Percentiles rank a stretch among this genome's conserved stretches.
These are phyloP conservation scores for Numenius phaeopus DNA, from an alignment of 2,797 vertebrate genomes.

Conservation along the genomic window DNA sequence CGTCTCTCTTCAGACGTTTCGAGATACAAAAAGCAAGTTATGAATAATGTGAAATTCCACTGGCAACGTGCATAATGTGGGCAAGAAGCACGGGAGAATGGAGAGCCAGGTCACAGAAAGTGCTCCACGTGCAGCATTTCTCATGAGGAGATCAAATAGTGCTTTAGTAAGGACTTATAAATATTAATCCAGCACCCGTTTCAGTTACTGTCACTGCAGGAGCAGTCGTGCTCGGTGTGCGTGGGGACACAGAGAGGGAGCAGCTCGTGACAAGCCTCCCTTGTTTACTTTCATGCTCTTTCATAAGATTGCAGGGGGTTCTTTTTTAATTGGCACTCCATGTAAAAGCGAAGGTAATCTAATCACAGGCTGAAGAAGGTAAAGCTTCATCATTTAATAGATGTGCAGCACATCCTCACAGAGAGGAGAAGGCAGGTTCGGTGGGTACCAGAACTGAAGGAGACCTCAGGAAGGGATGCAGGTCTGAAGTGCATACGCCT, in stretches of 20 bases:
- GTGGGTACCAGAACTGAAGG: background rate
- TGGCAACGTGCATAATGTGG: background rate
- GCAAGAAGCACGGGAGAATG: background rate
- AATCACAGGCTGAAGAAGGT: background rate
- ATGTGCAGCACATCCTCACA: background rate
- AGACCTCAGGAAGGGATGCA: background rate
- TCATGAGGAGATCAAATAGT: background rate
- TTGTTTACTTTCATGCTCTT: background rate
- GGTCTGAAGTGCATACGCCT: background rate
- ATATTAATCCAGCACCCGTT: constrained; percentile 34
- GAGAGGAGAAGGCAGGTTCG: background rate
- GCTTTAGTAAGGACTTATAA: constrained; percentile 9
- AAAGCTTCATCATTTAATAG: background rate
- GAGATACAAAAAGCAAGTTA: background rate
- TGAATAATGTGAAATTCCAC: background rate
- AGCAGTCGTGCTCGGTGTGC: background rate
- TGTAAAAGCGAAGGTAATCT: background rate
- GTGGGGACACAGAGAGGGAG: background rate
- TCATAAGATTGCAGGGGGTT: too few species aligned
- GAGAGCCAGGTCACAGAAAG: background rate
- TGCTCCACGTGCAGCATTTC: background rate
- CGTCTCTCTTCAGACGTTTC: background rate
- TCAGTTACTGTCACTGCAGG: background rate
- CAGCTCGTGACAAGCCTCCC: background rate
- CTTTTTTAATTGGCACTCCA: background rate